Evolutionary conservation across 2,888 invertebrate genomes (phyloP).

Genomic region (Cephus sareptanus): DNA sequence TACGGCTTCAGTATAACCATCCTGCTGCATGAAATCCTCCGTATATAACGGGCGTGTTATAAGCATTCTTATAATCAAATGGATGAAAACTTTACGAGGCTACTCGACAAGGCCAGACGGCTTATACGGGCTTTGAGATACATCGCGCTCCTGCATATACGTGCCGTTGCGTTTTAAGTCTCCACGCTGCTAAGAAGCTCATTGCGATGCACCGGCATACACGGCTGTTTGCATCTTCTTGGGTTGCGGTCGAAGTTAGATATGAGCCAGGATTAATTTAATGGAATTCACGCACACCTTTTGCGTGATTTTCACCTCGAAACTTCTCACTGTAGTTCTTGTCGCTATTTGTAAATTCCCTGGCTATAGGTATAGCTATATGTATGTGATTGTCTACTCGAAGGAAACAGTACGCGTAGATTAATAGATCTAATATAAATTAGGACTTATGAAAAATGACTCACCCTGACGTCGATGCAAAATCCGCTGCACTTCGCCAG

Average conservation of each 20-base stretch:
- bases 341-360: neutral
- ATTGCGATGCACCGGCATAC: slow-evolving; percentile 55
- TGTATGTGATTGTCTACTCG: neutral
- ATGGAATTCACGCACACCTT: slow-evolving; percentile 6
- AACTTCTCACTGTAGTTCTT: neutral
- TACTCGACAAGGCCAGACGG: neutral
- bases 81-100: neutral
- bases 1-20: neutral
- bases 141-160: slow-evolving; percentile 29
- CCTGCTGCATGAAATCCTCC: neutral
- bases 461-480: slow-evolving; percentile 64
- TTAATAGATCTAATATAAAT: slow-evolving; percentile 7
- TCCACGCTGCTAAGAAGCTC: slow-evolving; percentile 43
- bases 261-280: slow-evolving; percentile 26
- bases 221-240: slow-evolving; percentile 29
- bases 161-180: slow-evolving; percentile 34
- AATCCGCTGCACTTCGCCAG: slow-evolving; percentile 77
- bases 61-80: neutral
- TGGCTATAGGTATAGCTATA: neutral
- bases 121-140: neutral
- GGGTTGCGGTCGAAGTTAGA: slow-evolving; percentile 4
- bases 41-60: too few species aligned
- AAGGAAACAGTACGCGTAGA: neutral
- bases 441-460: slow-evolving; percentile 22
- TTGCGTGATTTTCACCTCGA: neutral